Percentiles rank a stretch among this genome's conserved stretches.
Evolutionary conservation across 2,888 invertebrate species (phyloP).

Genomic region (Eumerus sabulonum): DNA sequence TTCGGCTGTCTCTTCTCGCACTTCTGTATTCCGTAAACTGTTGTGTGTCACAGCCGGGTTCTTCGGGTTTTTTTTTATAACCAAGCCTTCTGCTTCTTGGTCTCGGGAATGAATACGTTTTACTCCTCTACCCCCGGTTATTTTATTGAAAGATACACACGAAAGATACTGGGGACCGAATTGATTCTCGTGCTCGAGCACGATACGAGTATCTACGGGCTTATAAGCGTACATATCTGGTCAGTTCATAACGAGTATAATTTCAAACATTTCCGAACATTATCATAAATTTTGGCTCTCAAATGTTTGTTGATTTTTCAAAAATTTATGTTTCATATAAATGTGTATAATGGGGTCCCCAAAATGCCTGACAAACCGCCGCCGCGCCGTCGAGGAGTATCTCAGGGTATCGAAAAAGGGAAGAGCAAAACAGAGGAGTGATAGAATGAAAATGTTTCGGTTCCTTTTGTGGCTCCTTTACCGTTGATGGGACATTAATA

Average conservation of each 20-base stretch:
- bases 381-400: too few species aligned
- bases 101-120: slow-evolving; percentile 45
- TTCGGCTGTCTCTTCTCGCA: slow-evolving; percentile 67
- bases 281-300: slow-evolving; percentile 66
- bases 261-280: slow-evolving; percentile 67
- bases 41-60: slow-evolving; percentile 28
- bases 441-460: slow-evolving; percentile 54
- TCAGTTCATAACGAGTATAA: slow-evolving; percentile 67
- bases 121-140: slow-evolving; percentile 12
- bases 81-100: neutral
- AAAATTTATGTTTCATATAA: slow-evolving; percentile 69
- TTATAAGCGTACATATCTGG: slow-evolving; percentile 18
- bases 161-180: slow-evolving; percentile 44
- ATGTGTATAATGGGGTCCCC: slow-evolving; percentile 60
- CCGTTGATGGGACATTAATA: slow-evolving; percentile 68
- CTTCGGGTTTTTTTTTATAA: neutral
- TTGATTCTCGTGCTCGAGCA: slow-evolving; percentile 31
- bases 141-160: slow-evolving; percentile 47
- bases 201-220: too few species aligned
- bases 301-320: slow-evolving; percentile 68
- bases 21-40: slow-evolving; percentile 68
- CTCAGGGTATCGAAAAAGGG: too few species aligned
- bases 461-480: slow-evolving; percentile 65
- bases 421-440: slow-evolving; percentile 31
- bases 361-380: too few species aligned